Conservation (phyloP, 2,888 invertebrate genomes). For the Melieria crassipennis region DNA sequence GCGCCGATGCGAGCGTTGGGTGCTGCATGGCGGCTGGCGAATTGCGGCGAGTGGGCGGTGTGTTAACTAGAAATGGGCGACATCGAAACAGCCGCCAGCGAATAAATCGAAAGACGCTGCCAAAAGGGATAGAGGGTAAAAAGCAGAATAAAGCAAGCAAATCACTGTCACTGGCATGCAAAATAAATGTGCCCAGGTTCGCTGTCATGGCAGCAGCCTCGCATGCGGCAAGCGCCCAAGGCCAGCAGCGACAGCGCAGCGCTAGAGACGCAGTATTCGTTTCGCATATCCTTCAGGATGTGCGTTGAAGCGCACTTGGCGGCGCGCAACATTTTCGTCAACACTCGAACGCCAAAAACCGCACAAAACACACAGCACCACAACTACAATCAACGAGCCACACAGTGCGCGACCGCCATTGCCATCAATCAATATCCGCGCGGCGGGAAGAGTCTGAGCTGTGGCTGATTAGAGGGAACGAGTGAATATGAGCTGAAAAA, state of each 20-base stretch:
- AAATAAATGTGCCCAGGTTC: slow-evolving; percentile 20
- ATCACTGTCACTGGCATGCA: slow-evolving; percentile 37
- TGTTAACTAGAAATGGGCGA: not conserved
- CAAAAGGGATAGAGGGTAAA: not conserved
- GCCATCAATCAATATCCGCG: slow-evolving; percentile 26
- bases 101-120: not conserved
- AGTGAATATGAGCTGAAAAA: not conserved
- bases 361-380: not conserved
- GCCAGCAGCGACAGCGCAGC: not conserved
- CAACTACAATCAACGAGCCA: not conserved
- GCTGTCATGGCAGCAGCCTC: too few relatives aligned
- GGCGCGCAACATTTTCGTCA: not conserved
- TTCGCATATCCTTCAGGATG: not conserved
- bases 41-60: not conserved
- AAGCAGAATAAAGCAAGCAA: slow-evolving; percentile 18
- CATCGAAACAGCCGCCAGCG: not conserved
- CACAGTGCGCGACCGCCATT: not conserved
- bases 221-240: not conserved
- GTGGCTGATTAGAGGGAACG: not conserved
- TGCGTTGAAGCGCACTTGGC: not conserved
- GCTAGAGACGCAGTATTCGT: not conserved
- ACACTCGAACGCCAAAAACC: not conserved
- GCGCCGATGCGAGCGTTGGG: not conserved
- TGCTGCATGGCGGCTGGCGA: not conserved
- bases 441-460: not conserved